Conservation (phyloP, 2,113 vertebrate species). For the Amblyopsis rosae region DNA sequence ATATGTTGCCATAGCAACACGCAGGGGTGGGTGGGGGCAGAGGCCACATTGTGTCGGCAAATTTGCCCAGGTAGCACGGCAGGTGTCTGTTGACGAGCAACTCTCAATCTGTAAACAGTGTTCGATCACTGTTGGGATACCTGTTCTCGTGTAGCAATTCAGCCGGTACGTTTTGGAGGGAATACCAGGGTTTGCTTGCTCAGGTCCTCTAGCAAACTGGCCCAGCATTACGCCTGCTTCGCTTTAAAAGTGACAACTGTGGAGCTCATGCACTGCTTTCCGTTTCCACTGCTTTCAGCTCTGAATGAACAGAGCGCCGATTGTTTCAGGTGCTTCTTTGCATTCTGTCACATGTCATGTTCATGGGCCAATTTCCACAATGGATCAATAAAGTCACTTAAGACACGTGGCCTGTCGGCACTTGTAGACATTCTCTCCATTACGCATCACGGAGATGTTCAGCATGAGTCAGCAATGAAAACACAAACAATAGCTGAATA, state of each 20-base stretch:
- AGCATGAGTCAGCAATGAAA: conserved; percentile 42
- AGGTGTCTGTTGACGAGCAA: conserved; percentile 61
- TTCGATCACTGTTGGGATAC: conserved; percentile 36
- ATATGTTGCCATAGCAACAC: conserved; percentile 59
- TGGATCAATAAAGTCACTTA: too few relatives aligned
- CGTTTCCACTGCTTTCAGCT: too few relatives aligned
- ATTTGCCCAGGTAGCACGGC: conserved; percentile 48
- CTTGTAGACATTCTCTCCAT: conserved; percentile 27
- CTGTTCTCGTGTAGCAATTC: conserved; percentile 30
- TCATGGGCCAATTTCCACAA: too few relatives aligned
- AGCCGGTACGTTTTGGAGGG: neutral
- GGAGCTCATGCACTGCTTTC: too few relatives aligned
- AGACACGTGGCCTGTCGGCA: conserved; percentile 26
- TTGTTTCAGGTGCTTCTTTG: too few relatives aligned
- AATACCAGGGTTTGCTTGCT: too few relatives aligned
- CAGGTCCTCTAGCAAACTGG: too few relatives aligned
- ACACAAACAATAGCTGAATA: conserved; percentile 16
- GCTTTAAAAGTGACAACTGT: too few relatives aligned
- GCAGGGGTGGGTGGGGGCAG: conserved; percentile 8
- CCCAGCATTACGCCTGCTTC: too few relatives aligned
- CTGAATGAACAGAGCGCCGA: too few relatives aligned
- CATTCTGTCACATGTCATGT: too few relatives aligned
- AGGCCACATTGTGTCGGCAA: conserved; percentile 53
- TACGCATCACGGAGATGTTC: conserved; percentile 47
- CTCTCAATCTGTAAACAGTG: conserved; percentile 39